phyloP scores from a whole-genome alignment of 1,140 invertebrate species.

The Lasioglossum albipes region DNA sequence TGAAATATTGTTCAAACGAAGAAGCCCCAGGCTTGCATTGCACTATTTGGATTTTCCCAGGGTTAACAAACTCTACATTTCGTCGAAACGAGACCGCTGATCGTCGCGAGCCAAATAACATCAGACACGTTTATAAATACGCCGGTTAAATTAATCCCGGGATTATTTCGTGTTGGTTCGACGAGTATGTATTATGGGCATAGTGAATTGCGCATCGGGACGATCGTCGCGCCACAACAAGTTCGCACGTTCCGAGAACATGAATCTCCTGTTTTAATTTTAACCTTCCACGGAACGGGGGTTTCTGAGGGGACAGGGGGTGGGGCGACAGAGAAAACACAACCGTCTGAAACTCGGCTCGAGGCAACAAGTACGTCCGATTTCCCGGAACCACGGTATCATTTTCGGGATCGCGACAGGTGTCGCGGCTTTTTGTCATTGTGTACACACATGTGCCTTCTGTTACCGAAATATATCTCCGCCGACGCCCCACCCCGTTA shows the following conservation, averaged over 20 bases:
- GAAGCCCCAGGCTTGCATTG: too few relatives aligned
- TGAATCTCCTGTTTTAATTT: conserved; percentile 31
- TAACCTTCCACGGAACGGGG: conserved; percentile 16
- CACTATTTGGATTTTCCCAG: too few relatives aligned
- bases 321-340: not conserved
- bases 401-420: conserved; percentile 37
- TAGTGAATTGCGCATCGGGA: conserved; percentile 1
- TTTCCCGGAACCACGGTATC: conserved; percentile 37
- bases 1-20: too few relatives aligned
- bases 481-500: too few relatives aligned
- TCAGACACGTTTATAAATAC: not conserved
- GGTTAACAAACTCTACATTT: too few relatives aligned
- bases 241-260: not conserved
- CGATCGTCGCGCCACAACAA: too few relatives aligned
- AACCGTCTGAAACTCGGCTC: not conserved
- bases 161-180: not conserved
- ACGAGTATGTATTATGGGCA: too few relatives aligned
- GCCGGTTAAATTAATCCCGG: not conserved
- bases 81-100: too few relatives aligned
- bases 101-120: too few relatives aligned
- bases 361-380: conserved; percentile 22
- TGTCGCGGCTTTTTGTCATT: conserved; percentile 31
- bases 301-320: too few relatives aligned
- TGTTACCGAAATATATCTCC: conserved; percentile 26
- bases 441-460: conserved; percentile 32